Percentiles rank a stretch among this genome's conserved stretches.
phyloP scores from a whole-genome alignment of 2,888 invertebrate genomes.

The Lithophane ornitopus region DNA sequence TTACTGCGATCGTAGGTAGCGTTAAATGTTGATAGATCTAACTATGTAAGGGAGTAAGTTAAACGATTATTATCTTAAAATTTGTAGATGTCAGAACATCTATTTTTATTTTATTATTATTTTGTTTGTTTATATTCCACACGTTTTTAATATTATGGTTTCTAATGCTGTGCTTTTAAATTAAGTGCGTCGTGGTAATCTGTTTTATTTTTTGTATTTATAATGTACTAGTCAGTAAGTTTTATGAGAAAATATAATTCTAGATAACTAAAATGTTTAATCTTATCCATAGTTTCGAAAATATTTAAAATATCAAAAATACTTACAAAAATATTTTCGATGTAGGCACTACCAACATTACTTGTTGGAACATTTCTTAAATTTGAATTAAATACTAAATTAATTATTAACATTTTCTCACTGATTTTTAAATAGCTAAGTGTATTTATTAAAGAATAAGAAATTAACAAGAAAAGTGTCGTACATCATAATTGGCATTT shows the following conservation, averaged over 20 bases:
- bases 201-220: conserved; percentile 75
- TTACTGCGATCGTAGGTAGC: conserved; percentile 37
- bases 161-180: conserved; percentile 69
- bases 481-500: conserved; percentile 89
- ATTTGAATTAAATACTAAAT: conserved; percentile 32
- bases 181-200: conserved; percentile 65
- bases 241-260: conserved; percentile 67
- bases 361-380: conserved; percentile 27
- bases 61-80: conserved; percentile 36
- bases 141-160: conserved; percentile 60
- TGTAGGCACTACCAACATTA: conserved; percentile 53
- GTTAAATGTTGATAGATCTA: conserved; percentile 62
- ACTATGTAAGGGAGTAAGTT: conserved; percentile 53
- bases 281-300: conserved; percentile 59
- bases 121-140: conserved; percentile 62
- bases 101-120: conserved; percentile 44
- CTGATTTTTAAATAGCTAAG: conserved; percentile 72
- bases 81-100: conserved; percentile 38
- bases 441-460: conserved; percentile 74
- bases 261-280: conserved; percentile 65
- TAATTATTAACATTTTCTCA: conserved; percentile 70
- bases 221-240: conserved; percentile 87
- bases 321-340: conserved; percentile 37
- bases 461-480: conserved; percentile 76
- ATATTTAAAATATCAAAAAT: conserved; percentile 56